Conservation (phyloP, 2,113 vertebrate species). For the Picathartes gymnocephalus region DNA sequence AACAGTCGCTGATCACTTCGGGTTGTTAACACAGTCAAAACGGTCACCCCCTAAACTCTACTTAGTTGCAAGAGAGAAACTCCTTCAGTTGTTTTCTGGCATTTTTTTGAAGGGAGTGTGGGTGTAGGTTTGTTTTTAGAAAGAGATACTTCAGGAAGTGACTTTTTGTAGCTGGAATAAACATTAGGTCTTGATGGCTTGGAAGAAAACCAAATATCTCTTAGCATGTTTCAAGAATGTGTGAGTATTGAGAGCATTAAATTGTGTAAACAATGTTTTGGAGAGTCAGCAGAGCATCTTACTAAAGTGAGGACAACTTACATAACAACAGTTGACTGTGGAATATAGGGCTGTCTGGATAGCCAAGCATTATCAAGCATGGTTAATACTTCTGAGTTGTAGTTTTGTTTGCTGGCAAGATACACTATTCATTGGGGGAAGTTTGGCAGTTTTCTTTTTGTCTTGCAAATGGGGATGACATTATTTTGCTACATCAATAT, state of each 20-base stretch:
- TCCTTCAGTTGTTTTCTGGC: not conserved
- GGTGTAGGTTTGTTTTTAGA: not conserved
- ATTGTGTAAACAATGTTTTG: not conserved
- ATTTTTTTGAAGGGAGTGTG: not conserved
- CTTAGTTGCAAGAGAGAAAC: not conserved
- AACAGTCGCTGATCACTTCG: not conserved
- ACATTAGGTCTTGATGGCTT: not conserved
- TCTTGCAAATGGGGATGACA: not conserved
- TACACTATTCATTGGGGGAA: not conserved
- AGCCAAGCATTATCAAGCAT: not conserved
- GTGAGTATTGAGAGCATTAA: not conserved
- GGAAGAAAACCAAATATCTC: not conserved
- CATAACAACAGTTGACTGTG: not conserved
- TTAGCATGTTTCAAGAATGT: not conserved
- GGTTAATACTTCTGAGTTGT: not conserved
- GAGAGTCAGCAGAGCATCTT: not conserved
- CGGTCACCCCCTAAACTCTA: not conserved
- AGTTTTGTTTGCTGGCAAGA: not conserved
- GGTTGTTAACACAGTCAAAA: not conserved
- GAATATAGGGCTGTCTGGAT: not conserved
- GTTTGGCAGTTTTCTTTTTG: not conserved
- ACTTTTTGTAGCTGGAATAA: conserved; percentile 14
- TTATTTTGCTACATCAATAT: not conserved
- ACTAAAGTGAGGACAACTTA: not conserved
- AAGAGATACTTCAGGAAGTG: conserved; percentile 15